Evolutionary conservation across 2,113 vertebrate genomes (phyloP).

Genomic region (Thermophis baileyi): DNA sequence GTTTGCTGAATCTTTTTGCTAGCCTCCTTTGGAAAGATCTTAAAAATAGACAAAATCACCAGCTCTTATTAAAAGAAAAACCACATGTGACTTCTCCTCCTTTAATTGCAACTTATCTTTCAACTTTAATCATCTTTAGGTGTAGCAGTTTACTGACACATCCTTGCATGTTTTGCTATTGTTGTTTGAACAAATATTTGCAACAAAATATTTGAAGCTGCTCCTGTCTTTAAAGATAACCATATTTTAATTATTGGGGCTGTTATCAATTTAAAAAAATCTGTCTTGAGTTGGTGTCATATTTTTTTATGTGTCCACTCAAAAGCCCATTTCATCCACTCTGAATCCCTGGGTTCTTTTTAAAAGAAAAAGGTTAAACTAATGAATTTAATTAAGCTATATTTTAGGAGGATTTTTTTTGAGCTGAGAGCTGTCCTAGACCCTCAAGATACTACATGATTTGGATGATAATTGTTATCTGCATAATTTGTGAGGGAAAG

Average conservation of each 20-base stretch:
- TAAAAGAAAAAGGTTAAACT: not conserved
- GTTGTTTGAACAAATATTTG: not conserved
- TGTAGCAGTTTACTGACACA: constrained; percentile 2
- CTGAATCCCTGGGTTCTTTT: not conserved
- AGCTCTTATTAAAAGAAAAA: not conserved
- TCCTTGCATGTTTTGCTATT: not conserved
- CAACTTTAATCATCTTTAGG: not conserved
- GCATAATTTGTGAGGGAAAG: too few species aligned
- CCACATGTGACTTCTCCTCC: not conserved
- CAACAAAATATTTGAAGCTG: not conserved
- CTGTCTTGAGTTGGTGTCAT: not conserved
- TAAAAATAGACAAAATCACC: not conserved
- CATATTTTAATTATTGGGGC: not conserved
- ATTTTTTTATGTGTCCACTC: not conserved
- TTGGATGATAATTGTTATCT: not conserved
- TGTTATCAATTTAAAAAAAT: not conserved
- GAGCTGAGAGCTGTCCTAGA: not conserved
- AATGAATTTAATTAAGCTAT: not conserved
- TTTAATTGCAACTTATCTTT: not conserved
- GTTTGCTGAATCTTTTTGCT: not conserved
- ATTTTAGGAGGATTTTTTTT: not conserved
- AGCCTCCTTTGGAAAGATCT: not conserved
- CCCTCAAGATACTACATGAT: not conserved
- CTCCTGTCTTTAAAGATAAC: not conserved
- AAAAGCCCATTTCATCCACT: not conserved